Evolutionary conservation across 1,140 invertebrate species (phyloP).

Genomic region (Tribolium castaneum): DNA sequence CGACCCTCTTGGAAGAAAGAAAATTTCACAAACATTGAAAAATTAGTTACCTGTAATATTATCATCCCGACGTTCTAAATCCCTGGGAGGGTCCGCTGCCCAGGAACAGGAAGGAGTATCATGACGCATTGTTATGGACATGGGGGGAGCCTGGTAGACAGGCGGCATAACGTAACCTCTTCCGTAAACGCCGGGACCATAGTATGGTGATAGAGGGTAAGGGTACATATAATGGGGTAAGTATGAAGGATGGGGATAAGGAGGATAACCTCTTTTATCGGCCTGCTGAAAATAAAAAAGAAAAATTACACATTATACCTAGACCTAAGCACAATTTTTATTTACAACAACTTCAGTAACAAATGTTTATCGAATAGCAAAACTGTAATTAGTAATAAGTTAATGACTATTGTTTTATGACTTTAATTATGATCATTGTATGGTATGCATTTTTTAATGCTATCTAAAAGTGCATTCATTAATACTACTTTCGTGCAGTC

Average conservation of each 20-base stretch:
- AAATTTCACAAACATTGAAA: not conserved
- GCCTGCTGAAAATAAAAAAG: slow-evolving; percentile 55
- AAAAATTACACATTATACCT: not conserved
- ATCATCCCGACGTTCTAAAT: slow-evolving; percentile 55
- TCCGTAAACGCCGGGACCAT: slow-evolving; percentile 52
- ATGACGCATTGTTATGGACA: slow-evolving; percentile 42
- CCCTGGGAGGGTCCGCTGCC: slow-evolving; percentile 52
- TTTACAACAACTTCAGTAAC: no score
- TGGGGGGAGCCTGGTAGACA: slow-evolving; percentile 52
- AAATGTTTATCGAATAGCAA: no score
- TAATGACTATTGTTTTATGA: no score
- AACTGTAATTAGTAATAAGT: no score
- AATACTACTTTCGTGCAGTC: no score
- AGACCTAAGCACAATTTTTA: no score
- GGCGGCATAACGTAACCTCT: slow-evolving; percentile 56
- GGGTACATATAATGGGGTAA: slow-evolving; percentile 57
- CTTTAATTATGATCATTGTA: no score
- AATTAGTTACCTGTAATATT: slow-evolving; percentile 54
- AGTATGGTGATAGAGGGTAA: slow-evolving; percentile 58
- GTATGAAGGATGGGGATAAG: slow-evolving; percentile 53
- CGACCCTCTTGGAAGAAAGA: not conserved
- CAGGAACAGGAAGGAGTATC: slow-evolving; percentile 57
- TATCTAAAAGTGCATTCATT: no score
- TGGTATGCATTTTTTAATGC: no score
- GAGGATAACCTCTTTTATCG: slow-evolving; percentile 57